Conservation (phyloP, 2,797 vertebrate species). For the Myotis vivesi region DNA sequence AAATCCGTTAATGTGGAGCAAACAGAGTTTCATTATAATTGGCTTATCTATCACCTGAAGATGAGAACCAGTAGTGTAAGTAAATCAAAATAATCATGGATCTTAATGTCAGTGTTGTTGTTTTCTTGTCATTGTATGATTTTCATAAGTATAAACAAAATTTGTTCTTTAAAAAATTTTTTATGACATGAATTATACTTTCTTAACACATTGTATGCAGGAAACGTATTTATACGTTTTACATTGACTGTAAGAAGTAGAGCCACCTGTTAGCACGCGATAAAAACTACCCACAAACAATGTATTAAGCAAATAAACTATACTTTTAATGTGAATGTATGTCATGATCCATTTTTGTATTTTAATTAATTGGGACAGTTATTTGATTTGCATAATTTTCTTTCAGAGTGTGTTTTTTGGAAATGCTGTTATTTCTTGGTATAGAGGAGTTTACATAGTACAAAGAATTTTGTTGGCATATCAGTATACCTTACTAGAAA, state of each 20-base stretch:
- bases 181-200: background rate
- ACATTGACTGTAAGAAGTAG: too few species aligned
- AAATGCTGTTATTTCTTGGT: background rate
- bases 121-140: background rate
- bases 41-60: slow-evolving; percentile 99
- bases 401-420: background rate
- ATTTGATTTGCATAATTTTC: slow-evolving; percentile 12
- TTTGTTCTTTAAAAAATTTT: background rate
- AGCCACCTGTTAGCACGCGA: too few species aligned
- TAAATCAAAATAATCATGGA: slow-evolving; percentile 1
- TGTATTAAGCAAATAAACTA: background rate
- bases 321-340: background rate
- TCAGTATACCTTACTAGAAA: background rate
- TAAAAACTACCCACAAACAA: too few species aligned
- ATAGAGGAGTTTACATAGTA: background rate
- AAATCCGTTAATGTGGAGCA: slow-evolving; percentile 98
- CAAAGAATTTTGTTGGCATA: background rate
- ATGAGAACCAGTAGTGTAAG: slow-evolving; percentile 98
- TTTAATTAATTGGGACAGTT: slow-evolving; percentile 16
- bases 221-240: too few species aligned
- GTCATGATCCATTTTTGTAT: background rate
- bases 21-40: slow-evolving; percentile 92
- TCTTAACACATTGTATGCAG: too few species aligned
- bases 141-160: background rate
- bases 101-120: background rate